Evolutionary conservation across 2,797 vertebrate species (phyloP).

Genomic region (Melanotaenia nigrans): DNA sequence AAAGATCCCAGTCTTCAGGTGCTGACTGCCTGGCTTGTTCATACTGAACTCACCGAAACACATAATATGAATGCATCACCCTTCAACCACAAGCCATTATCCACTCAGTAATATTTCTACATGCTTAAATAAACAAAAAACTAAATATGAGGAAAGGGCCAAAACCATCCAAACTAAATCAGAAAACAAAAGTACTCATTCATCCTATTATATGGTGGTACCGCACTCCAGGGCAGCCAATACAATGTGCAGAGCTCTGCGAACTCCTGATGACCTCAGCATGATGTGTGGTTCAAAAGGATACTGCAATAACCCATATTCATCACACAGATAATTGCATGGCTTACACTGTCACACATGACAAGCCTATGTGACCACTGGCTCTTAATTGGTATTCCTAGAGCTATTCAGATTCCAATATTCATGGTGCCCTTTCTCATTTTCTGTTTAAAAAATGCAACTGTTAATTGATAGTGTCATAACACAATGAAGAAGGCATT

Average conservation of each 20-base stretch:
- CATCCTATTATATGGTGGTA: slow-evolving; percentile 51
- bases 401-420: slow-evolving; percentile 66
- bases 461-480: slow-evolving; percentile 72
- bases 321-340: slow-evolving; percentile 75
- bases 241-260: slow-evolving; percentile 48
- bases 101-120: slow-evolving; percentile 47
- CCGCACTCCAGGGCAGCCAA: slow-evolving; percentile 42
- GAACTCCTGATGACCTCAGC: slow-evolving; percentile 65
- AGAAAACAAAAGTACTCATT: slow-evolving; percentile 58
- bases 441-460: slow-evolving; percentile 70
- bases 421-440: slow-evolving; percentile 60
- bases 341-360: slow-evolving; percentile 60
- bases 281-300: slow-evolving; percentile 61
- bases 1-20: slow-evolving; percentile 22
- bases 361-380: slow-evolving; percentile 63
- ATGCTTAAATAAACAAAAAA: slow-evolving; percentile 50
- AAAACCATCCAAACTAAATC: slow-evolving; percentile 53
- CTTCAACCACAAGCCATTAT: slow-evolving; percentile 42
- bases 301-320: slow-evolving; percentile 63
- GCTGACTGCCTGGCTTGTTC: slow-evolving; percentile 36
- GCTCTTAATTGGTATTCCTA: slow-evolving; percentile 69
- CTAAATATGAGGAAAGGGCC: slow-evolving; percentile 22
- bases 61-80: slow-evolving; percentile 49
- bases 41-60: slow-evolving; percentile 38
- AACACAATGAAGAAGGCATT: slow-evolving; percentile 64